Percentiles rank a stretch among this genome's conserved stretches.
These are phyloP conservation scores for Chamaea fasciata DNA, from an alignment of 2,113 vertebrate species.

Conservation along the genomic window DNA sequence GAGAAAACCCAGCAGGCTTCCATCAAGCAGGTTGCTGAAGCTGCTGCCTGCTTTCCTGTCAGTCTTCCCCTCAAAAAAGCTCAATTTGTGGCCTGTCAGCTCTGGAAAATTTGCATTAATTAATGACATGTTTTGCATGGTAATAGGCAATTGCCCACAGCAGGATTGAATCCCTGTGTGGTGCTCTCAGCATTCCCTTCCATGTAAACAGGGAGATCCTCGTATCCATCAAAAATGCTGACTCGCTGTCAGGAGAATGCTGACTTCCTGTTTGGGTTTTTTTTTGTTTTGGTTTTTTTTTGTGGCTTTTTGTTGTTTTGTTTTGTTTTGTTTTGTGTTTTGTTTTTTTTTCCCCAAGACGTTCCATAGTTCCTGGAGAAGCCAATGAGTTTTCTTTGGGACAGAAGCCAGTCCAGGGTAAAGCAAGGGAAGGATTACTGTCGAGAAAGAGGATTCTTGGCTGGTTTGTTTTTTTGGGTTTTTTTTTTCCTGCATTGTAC, in stretches of 20 bases:
- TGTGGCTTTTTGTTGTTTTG: too few species aligned
- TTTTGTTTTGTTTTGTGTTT: not conserved
- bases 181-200: not conserved
- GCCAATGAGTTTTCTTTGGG: not conserved
- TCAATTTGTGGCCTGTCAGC: not conserved
- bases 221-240: not conserved
- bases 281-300: too few species aligned
- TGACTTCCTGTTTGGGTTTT: not conserved
- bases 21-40: not conserved
- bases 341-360: not conserved
- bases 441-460: not conserved
- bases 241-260: not conserved
- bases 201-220: slow-evolving; percentile 7
- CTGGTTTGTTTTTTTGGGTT: not conserved
- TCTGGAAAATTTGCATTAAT: slow-evolving; percentile 14
- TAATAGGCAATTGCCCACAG: not conserved
- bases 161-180: not conserved
- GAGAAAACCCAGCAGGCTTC: not conserved
- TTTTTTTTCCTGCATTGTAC: not conserved
- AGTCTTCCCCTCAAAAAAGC: not conserved
- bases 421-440: not conserved
- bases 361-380: not conserved
- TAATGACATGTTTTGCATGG: slow-evolving; percentile 24
- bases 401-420: not conserved
- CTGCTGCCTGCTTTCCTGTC: not conserved